Evolutionary conservation across 2,797 vertebrate genomes (phyloP).

Genomic region (Perdix hodgsoniae): DNA sequence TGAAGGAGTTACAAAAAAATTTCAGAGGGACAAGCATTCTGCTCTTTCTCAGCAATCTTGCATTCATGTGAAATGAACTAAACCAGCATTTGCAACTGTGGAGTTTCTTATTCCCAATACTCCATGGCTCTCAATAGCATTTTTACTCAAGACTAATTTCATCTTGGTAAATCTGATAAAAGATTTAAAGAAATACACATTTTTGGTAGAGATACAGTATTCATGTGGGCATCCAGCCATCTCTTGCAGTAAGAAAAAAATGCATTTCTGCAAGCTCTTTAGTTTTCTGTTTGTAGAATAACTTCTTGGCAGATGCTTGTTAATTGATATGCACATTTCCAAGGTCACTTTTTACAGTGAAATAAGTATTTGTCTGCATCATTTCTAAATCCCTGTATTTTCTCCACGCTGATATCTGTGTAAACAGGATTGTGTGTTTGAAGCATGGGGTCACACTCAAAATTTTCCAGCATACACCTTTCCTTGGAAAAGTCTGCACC

Average conservation of each 20-base stretch:
- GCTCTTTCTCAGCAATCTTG: neutral
- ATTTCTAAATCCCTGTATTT: constrained; percentile 25
- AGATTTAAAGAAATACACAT: constrained; percentile 15
- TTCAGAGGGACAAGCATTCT: neutral
- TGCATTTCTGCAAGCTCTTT: constrained; percentile 42
- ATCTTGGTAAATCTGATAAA: constrained; percentile 55
- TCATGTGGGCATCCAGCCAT: constrained; percentile 56
- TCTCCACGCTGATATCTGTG: neutral
- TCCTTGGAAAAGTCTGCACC: neutral
- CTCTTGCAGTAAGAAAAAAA: constrained; percentile 44
- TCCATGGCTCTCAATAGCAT: neutral
- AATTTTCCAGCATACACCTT: neutral
- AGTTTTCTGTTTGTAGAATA: constrained; percentile 57
- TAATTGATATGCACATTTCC: constrained; percentile 71
- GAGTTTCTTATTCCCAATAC: neutral
- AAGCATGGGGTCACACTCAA: neutral
- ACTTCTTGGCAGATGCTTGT: constrained; percentile 67
- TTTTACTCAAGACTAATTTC: constrained; percentile 58
- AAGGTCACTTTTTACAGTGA: constrained; percentile 64
- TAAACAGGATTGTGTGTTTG: neutral
- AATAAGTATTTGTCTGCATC: constrained; percentile 32
- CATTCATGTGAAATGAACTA: neutral
- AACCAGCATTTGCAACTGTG: neutral
- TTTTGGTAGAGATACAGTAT: constrained; percentile 59
- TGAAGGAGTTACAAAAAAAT: constrained; percentile 17